phyloP scores from a whole-genome alignment of 2,113 vertebrate genomes.

The Eptesicus fuscus region DNA sequence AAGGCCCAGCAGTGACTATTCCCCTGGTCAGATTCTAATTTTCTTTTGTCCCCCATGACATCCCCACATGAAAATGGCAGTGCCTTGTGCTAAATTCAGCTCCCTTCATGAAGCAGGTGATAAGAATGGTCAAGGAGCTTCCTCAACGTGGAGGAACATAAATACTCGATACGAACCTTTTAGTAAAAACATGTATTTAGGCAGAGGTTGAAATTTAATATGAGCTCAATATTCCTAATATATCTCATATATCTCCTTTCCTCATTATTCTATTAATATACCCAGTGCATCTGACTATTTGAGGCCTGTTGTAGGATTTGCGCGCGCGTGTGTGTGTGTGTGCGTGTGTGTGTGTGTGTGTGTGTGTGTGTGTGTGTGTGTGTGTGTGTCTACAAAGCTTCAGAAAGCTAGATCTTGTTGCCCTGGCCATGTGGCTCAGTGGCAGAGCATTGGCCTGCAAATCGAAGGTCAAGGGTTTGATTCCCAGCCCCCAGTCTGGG shows the following conservation, averaged over 20 bases:
- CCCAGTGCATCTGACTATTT: rapidly evolving
- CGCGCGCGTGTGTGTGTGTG: too few relatives aligned
- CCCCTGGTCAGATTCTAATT: background rate
- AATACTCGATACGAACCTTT: background rate
- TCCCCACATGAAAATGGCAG: background rate
- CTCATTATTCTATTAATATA: background rate
- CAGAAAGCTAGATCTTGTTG: background rate
- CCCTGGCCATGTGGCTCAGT: too few relatives aligned
- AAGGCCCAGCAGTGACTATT: background rate
- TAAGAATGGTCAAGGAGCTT: background rate
- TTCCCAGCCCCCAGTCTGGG: too few relatives aligned
- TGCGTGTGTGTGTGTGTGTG: background rate
- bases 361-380: background rate
- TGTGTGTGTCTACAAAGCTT: background rate
- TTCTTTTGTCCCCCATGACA: background rate
- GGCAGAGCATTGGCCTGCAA: too few relatives aligned
- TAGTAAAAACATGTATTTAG: background rate
- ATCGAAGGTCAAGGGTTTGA: too few relatives aligned
- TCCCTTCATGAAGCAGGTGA: background rate
- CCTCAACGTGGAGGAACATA: rapidly evolving
- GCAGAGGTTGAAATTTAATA: background rate
- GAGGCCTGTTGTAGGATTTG: background rate
- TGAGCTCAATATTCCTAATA: background rate
- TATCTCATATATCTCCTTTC: background rate
- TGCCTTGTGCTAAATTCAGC: background rate